phyloP scores from a whole-genome alignment of 2,797 vertebrate species.

The Cirrhinus mrigala region DNA sequence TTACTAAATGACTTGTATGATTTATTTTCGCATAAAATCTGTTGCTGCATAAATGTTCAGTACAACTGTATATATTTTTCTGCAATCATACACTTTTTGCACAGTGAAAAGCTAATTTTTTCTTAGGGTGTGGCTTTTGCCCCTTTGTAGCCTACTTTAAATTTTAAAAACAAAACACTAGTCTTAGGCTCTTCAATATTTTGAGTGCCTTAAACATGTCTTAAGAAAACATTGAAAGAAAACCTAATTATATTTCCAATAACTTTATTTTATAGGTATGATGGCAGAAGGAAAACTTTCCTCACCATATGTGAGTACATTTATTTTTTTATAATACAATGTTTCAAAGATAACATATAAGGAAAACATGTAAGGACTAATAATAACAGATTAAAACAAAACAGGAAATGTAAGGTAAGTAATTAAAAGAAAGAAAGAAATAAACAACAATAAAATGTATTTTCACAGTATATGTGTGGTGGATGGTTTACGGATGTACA shows the following conservation, averaged over 20 bases:
- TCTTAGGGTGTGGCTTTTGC: no score
- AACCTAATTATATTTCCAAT: not conserved
- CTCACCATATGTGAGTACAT: not conserved
- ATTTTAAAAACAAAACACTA: not conserved
- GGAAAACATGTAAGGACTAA: not conserved
- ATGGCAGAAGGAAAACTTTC: not conserved
- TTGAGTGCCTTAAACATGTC: no score
- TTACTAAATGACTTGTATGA: no score
- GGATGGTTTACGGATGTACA: not conserved
- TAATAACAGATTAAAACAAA: not conserved
- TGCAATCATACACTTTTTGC: no score
- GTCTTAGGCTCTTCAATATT: no score
- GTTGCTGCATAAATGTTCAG: no score
- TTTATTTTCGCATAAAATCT: no score
- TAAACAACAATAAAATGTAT: not conserved
- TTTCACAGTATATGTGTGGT: constrained; percentile 21
- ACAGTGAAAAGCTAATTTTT: no score
- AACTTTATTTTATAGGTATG: not conserved
- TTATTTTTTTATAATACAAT: not conserved
- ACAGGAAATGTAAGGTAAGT: not conserved
- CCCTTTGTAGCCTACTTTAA: no score
- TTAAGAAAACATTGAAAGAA: no score
- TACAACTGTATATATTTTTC: no score
- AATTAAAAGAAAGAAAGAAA: not conserved
- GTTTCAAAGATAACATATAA: not conserved